Percentiles rank a stretch among this genome's conserved stretches.
Evolutionary conservation across 2,113 vertebrate species (phyloP).

Genomic region (Actinemys pallida): DNA sequence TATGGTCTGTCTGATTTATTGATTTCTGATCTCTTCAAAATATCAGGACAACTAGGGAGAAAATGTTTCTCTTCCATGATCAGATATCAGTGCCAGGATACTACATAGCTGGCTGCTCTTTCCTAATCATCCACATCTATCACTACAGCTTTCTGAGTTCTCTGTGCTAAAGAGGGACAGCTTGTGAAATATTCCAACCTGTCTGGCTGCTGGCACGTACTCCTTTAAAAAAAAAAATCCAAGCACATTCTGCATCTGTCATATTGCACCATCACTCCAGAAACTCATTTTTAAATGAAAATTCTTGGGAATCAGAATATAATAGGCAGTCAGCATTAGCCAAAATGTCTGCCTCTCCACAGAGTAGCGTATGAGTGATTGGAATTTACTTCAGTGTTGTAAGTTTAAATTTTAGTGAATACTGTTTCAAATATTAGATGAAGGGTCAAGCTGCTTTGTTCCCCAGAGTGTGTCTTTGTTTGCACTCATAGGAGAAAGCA

Average conservation of each 20-base stretch:
- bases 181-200: constrained; percentile 60
- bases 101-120: not conserved
- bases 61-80: not conserved
- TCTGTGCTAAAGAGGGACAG: constrained; percentile 32
- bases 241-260: constrained; percentile 56
- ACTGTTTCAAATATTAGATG: not conserved
- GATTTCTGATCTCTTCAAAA: constrained; percentile 23
- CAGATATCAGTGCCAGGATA: not conserved
- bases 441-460: not conserved
- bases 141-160: not conserved
- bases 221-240: constrained; percentile 49
- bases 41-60: not conserved
- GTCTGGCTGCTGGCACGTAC: constrained; percentile 56
- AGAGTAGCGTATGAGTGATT: not conserved
- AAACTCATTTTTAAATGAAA: not conserved
- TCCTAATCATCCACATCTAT: constrained; percentile 33
- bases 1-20: not conserved
- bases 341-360: not conserved
- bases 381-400: not conserved
- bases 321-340: not conserved
- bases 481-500: not conserved
- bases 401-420: not conserved
- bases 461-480: not conserved
- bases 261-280: constrained; percentile 19
- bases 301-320: constrained; percentile 3